Base-by-base conservation (phyloP, 1,140 invertebrate species). In the Zaprionus lachaisei region DNA sequence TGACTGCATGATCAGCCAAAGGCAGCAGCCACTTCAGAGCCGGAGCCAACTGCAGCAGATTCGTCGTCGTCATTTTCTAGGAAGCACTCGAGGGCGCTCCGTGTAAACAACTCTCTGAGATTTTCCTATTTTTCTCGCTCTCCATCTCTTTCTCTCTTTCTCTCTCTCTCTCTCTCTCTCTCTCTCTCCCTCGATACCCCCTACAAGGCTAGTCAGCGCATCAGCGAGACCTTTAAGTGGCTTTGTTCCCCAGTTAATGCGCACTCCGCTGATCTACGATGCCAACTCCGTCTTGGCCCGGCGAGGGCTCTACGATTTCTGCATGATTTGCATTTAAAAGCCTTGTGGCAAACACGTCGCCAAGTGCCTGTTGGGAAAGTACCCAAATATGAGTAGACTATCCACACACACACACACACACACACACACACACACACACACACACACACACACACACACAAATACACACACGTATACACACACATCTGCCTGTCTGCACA, bases 261-360 rank as follows among this genome's bases (percentile, higher is more conserved):
- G 71, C 60, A 49, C 28, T 37, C 47, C 37, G 37, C n/a, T 28
- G 44, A 56, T 68, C 66, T 58, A 20, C 55, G 55, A 38, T 22
- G 26, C 38, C 7, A 17, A 2, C 47, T 12, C 20, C 47, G 47
- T 12, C 47, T 34, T 34, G 9, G 31, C 49, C 20, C 20, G 20
- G 17, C 49, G 17, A 22, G 49, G 12, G 20, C 60, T 54, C 56
- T 22, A 65, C 67, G 49, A 77, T 87, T 89, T 87, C 84, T 87
- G 84, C 84, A 89, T 89, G 84, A 89, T 89, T 90, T 81, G 84
- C 84, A 87, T 76, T 89, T 79, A 83, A 72, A 77, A 76, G 74
- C 73, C 56, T 47, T 44, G 28, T 49, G 28, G 56, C 65, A 73
- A 68, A 68, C 41, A 61, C 34, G 11, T 49, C 26, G 58, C 24